phyloP scores from a whole-genome alignment of 2,113 vertebrate species.

The Platysteira castanea region DNA sequence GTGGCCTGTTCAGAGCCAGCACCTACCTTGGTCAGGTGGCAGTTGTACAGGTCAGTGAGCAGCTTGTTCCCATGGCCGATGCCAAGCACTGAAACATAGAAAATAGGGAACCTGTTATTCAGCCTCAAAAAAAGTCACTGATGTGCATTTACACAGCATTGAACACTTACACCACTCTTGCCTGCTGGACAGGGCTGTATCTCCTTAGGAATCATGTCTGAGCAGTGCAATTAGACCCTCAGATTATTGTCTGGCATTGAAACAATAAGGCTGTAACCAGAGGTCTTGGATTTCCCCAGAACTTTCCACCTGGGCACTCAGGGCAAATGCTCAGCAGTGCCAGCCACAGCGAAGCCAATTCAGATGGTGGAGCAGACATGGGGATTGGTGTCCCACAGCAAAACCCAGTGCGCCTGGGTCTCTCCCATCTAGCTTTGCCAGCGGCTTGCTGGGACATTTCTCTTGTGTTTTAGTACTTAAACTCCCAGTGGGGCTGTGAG shows the following conservation, averaged over 20 bases:
- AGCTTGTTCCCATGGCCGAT: slow-evolving; percentile 77
- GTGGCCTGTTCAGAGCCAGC: background rate
- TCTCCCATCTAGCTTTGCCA: background rate
- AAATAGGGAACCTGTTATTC: background rate
- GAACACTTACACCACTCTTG: fast-evolving
- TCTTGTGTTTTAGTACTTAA: background rate
- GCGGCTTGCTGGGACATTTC: fast-evolving
- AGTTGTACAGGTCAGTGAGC: slow-evolving; percentile 75
- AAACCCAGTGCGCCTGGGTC: fast-evolving
- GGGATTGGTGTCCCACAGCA: background rate
- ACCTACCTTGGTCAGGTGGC: slow-evolving; percentile 83
- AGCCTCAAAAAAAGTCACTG: background rate
- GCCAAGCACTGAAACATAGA: slow-evolving; percentile 82
- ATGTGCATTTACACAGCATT: background rate
- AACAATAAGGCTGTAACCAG: background rate
- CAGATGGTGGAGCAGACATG: fast-evolving
- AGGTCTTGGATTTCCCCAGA: background rate
- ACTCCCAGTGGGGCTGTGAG: background rate
- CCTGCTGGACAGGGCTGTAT: background rate
- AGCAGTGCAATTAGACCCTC: background rate
- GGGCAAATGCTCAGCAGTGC: background rate
- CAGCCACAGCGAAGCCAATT: fast-evolving
- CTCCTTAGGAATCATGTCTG: background rate
- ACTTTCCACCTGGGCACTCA: background rate
- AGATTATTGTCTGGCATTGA: background rate